A percentile compares a stretch with the other conserved stretches of the same genome.
Evolutionary conservation across 2,113 vertebrate genomes (phyloP).

Genomic region (Puffinus mauretanicus): DNA sequence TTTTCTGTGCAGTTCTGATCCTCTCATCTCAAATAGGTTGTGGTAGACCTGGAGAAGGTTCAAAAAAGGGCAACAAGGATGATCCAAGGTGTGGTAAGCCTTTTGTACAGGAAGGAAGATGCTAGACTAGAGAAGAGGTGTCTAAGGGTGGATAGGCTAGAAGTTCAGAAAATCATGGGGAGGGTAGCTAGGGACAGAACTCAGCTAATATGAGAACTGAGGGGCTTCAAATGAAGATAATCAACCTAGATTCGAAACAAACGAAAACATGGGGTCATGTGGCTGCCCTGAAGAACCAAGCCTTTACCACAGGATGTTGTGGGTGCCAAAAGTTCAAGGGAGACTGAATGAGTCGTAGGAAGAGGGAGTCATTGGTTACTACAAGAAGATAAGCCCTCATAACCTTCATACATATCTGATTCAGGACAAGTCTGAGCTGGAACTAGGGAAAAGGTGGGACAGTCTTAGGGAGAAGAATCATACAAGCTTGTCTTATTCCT

Average conservation of each 20-base stretch:
- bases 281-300: background rate
- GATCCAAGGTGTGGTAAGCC: background rate
- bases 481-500: background rate
- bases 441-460: background rate
- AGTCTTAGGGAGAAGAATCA: background rate
- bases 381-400: background rate
- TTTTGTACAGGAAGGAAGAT: background rate
- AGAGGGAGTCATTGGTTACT: background rate
- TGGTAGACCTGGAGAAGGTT: background rate
- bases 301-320: background rate
- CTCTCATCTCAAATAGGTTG: background rate
- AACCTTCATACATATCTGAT: background rate
- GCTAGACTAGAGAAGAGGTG: background rate
- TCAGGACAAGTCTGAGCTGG: background rate
- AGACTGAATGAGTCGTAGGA: background rate
- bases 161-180: background rate
- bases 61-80: background rate
- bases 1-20: background rate
- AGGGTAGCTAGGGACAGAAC: background rate
- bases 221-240: background rate
- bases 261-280: fast-evolving
- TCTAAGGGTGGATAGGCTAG: background rate
- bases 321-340: background rate
- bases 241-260: background rate
- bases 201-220: background rate